Evolutionary conservation across 2,888 invertebrate genomes (phyloP), one percentile per base, ranked within the genome.

Genomic region (Xylocampa areola): DNA sequence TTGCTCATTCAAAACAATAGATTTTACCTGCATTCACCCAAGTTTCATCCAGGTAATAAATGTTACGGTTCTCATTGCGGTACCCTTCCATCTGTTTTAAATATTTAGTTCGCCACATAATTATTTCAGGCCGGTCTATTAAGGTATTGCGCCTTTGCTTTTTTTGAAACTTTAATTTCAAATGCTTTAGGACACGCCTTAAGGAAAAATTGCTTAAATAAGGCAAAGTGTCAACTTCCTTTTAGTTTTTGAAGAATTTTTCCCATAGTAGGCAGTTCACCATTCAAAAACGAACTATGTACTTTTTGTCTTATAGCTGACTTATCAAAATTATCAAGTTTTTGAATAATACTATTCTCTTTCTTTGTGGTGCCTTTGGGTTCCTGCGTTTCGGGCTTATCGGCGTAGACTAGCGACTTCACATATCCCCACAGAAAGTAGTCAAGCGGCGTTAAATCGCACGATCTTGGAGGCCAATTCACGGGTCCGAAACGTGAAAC

Each of bases 401-500:
- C 25, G 6, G 8, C 11, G 21, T 45, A 45, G 16, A 45, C 44
- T 35, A 11, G 10, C 2, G 33, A 23, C 35, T 45, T 45, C 5
- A 45, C 14, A 25, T 45, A 45, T 1, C 33, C 44, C 44, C 35
- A 35, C n/a, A 45, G 35, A 16, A 45, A 33, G 25, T 17, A 51
- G 44, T 45, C 44, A 5, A 45, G n/a, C 4, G 44, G 44, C n/a
- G 41, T 29, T 4, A 29, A 29, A 30, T 41, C 41, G 17, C 29
- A 41, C 5, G 41, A 29, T 40, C 44, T 44, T 17, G 44, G 21
- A n/a, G 33, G 32, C 32, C 32, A 33, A 33, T 11, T 44, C 13
- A 44, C 32, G 3, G 21, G 23, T 29, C 29, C 29, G 27, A 25
- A 33, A 51, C 60, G 62, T 41, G 64, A 70, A 61, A 68, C 40